These are phyloP conservation scores for Crotalus helleri DNA, from an alignment of 2,113 vertebrate species.

Conservation along the genomic window DNA sequence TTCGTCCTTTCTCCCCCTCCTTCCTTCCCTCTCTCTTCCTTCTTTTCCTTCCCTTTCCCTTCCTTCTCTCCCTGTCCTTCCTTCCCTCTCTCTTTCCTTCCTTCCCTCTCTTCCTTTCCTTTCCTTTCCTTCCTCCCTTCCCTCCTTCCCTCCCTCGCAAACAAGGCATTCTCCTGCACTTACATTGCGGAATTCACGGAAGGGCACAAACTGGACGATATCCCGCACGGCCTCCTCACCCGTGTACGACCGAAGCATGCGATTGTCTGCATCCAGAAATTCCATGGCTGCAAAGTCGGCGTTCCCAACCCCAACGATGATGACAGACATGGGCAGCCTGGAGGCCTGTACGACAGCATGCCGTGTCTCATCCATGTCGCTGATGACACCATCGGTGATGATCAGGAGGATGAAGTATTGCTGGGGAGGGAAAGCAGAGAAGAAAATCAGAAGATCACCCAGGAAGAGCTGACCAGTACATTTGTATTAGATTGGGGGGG, in stretches of 20 bases:
- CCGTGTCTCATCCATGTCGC: slow-evolving; percentile 96
- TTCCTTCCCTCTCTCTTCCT: too few species aligned
- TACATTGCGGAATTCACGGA: slow-evolving; percentile 93
- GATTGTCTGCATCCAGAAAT: slow-evolving; percentile 92
- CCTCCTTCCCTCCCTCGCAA: not conserved
- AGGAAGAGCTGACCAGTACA: not conserved
- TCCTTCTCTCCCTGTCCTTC: too few species aligned
- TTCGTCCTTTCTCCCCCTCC: too few species aligned
- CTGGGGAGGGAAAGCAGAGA: slow-evolving; percentile 60
- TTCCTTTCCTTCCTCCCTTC: too few species aligned
- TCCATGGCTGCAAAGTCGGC: slow-evolving; percentile 98
- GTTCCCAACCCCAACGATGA: slow-evolving; percentile 95
- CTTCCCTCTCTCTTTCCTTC: too few species aligned
- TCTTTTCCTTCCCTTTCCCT: too few species aligned
- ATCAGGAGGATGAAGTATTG: slow-evolving; percentile 98
- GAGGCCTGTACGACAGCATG: slow-evolving; percentile 91
- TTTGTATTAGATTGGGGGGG: not conserved
- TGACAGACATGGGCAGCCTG: slow-evolving; percentile 97
- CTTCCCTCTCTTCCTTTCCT: too few species aligned
- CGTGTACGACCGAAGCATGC: slow-evolving; percentile 81
- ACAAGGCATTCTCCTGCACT: slow-evolving; percentile 60
- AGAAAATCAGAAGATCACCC: not conserved
- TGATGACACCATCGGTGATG: slow-evolving; percentile 97
- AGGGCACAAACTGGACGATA: slow-evolving; percentile 98
- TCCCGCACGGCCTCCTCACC: slow-evolving; percentile 91